These are phyloP conservation scores for Lasioglossum vierecki DNA, from an alignment of 2,888 invertebrate species.

Conservation along the genomic window DNA sequence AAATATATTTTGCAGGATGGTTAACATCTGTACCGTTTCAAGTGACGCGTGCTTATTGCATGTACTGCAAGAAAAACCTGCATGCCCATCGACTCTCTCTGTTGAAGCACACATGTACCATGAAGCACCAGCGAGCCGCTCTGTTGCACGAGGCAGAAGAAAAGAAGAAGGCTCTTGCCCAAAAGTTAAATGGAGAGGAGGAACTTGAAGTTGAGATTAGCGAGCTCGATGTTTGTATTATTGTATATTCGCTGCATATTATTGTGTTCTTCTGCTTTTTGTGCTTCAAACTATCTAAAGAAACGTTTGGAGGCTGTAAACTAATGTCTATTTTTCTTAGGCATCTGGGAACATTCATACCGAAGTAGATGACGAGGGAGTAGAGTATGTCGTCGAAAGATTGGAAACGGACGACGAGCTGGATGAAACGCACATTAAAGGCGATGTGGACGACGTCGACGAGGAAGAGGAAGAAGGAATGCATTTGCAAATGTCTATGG, in stretches of 20 bases:
- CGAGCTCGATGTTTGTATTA: constrained; percentile 57
- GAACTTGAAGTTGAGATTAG: constrained; percentile 59
- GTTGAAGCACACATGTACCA: constrained; percentile 86
- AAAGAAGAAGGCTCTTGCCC: constrained; percentile 54
- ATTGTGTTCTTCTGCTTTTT: background rate
- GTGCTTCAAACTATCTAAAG: background rate
- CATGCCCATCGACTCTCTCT: constrained; percentile 87
- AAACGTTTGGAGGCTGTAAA: background rate
- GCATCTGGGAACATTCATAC: constrained; percentile 33
- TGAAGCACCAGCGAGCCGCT: constrained; percentile 85
- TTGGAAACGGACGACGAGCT: constrained; percentile 69
- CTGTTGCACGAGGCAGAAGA: constrained; percentile 70
- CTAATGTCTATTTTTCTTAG: constrained; percentile 24
- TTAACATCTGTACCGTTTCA: constrained; percentile 85
- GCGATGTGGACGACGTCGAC: constrained; percentile 30
- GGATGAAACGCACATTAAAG: constrained; percentile 35
- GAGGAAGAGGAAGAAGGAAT: constrained; percentile 40
- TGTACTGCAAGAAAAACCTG: constrained; percentile 86
- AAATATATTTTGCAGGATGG: constrained; percentile 84
- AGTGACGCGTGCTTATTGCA: constrained; percentile 86
- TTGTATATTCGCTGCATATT: background rate
- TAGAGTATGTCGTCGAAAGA: constrained; percentile 79
- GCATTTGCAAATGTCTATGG: constrained; percentile 42
- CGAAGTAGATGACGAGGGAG: constrained; percentile 73
- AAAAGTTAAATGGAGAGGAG: constrained; percentile 38